Base-by-base conservation (phyloP, 2,113 vertebrate species). In the Antennarius striatus region DNA sequence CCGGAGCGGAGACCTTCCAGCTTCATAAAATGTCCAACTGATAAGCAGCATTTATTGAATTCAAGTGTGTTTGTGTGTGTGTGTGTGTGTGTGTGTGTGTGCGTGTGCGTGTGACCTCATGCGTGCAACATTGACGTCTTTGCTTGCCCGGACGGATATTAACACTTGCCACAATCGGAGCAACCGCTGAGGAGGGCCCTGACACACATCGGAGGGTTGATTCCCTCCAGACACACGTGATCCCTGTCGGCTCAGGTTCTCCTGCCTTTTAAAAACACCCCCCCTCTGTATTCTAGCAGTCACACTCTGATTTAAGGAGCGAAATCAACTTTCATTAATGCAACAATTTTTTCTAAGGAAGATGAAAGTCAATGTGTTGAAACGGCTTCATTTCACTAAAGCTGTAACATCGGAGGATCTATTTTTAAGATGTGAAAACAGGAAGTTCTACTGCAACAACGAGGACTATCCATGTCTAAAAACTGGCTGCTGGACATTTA, bases 111-210 rank as follows among this genome's bases (percentile, higher is more conserved):
- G 56, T 67, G 71, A 80, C 56, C 71, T 63, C 72, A 71, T 66
- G 64, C 1, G 7, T 58, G 36, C 32, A 36, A 36, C 32, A 36
- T 7, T 36, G 32, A 36, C 10, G 42, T 45, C 15, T 17, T 36
- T 13, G 59, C 56, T 9, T 15, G 55, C 48, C 5, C 8, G 40
- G 17, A 28, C 56, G 62, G 14, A 76, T 53, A 78, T 79, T 76
- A 87, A 66, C 77, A 80, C 76, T 73, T 81, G 74, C 55, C 73
- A 16, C 40, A 54, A 60, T 64, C 46, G 32, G 56, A 48, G 8
- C 59, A 58, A 50, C 56, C 16, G 17, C 22, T 9, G 28, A 12
- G 51, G 22, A 16, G 7, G 9, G 5, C 15, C 8, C 12, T 48
- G 46, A n/a, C 15, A n/a, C 46, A 47, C 32, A 36, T 1, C 5